A percentile compares a stretch with the other conserved stretches of the same genome.
Conservation (phyloP, 1,140 invertebrate genomes). For the Drosophila tropicalis region DNA sequence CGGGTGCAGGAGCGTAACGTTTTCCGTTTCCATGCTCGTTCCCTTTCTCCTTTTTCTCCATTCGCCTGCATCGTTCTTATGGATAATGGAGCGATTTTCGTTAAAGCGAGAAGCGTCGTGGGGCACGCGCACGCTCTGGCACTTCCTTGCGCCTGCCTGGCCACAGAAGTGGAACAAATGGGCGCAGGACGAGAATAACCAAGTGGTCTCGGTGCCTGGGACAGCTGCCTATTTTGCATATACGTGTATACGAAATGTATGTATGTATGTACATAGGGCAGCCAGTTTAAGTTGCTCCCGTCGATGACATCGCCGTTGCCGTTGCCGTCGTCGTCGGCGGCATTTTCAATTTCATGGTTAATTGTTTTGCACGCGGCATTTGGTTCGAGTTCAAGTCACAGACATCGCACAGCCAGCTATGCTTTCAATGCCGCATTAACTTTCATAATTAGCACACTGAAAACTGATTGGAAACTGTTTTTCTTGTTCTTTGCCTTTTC, state of each 20-base stretch:
- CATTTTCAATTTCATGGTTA: slow-evolving; percentile 82
- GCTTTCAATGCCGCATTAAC: slow-evolving; percentile 73
- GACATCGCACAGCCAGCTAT: slow-evolving; percentile 25
- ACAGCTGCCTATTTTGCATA: slow-evolving; percentile 52
- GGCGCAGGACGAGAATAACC: slow-evolving; percentile 67
- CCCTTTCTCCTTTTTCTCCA: not conserved
- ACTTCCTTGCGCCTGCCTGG: slow-evolving; percentile 78
- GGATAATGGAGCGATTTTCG: slow-evolving; percentile 58
- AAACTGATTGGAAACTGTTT: slow-evolving; percentile 67
- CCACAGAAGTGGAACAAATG: slow-evolving; percentile 81
- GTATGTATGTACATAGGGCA: not conserved
- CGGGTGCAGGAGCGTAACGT: slow-evolving; percentile 69
- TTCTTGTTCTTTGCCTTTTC: slow-evolving; percentile 15
- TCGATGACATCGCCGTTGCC: slow-evolving; percentile 18
- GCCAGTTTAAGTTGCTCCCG: slow-evolving; percentile 62
- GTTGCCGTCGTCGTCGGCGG: slow-evolving; percentile 36
- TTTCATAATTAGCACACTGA: slow-evolving; percentile 77
- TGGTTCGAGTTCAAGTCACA: slow-evolving; percentile 58
- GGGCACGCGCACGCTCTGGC: slow-evolving; percentile 77
- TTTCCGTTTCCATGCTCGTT: slow-evolving; percentile 42
- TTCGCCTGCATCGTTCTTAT: not conserved
- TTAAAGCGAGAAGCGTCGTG: slow-evolving; percentile 24
- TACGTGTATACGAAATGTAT: not conserved
- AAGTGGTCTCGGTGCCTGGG: slow-evolving; percentile 27
- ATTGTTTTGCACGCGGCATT: slow-evolving; percentile 81